A percentile compares a stretch with the other conserved stretches of the same genome.
Conservation (phyloP, 2,113 vertebrate genomes). For the Calidris pygmaea region DNA sequence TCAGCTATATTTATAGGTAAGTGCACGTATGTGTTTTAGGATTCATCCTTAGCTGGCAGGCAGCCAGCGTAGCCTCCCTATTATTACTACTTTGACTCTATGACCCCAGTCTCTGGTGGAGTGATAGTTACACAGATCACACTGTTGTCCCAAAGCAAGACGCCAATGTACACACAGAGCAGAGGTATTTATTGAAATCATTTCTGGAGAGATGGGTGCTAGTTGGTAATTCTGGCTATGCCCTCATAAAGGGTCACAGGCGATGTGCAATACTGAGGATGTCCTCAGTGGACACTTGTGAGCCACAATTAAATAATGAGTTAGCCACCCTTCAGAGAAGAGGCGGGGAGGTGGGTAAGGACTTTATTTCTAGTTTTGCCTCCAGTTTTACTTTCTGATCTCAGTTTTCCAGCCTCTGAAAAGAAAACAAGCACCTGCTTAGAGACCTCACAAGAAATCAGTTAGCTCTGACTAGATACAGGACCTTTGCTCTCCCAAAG, state of each 20-base stretch:
- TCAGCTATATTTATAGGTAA: background rate
- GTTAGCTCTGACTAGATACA: background rate
- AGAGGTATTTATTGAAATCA: too few relatives aligned
- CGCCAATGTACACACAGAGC: too few relatives aligned
- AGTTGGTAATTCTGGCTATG: background rate
- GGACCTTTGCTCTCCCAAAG: background rate
- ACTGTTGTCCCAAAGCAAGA: too few relatives aligned
- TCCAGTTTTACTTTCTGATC: background rate
- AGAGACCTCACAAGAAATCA: background rate
- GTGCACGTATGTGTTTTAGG: background rate
- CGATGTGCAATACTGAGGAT: too few relatives aligned
- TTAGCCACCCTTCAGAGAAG: background rate
- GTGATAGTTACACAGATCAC: background rate
- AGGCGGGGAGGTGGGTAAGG: background rate
- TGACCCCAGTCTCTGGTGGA: background rate
- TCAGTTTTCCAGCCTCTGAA: background rate
- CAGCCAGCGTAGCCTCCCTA: background rate
- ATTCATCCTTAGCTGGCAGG: background rate
- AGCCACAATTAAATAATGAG: background rate
- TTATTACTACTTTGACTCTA: background rate
- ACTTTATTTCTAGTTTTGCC: background rate
- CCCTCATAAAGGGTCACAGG: background rate
- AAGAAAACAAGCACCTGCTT: background rate
- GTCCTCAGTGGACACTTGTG: background rate
- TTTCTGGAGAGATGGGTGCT: too few relatives aligned